These are phyloP conservation scores for Streptopelia turtur DNA, from an alignment of 2,797 vertebrate genomes.

Conservation along the genomic window DNA sequence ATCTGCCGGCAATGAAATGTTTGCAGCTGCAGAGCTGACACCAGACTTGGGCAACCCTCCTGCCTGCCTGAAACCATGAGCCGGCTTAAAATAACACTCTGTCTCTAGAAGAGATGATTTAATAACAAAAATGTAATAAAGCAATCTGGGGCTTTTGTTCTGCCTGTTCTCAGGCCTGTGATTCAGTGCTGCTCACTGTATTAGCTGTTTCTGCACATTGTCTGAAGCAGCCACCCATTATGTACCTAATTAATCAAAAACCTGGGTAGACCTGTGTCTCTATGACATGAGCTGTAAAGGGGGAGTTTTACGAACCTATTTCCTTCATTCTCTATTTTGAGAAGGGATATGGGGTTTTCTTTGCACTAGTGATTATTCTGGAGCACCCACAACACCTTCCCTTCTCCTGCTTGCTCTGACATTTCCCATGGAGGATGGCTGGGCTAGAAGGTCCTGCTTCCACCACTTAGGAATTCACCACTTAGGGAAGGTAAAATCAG, in stretches of 20 bases:
- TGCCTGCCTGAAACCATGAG: neutral
- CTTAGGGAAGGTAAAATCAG: neutral
- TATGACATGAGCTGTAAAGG: neutral
- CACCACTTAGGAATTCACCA: neutral
- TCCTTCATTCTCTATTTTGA: neutral
- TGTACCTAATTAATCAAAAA: constrained; percentile 15
- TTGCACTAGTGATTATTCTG: neutral
- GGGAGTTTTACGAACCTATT: neutral
- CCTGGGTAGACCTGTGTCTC: neutral
- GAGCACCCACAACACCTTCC: neutral
- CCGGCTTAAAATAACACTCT: neutral
- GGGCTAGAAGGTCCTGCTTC: neutral
- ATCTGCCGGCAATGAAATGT: neutral
- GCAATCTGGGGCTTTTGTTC: neutral
- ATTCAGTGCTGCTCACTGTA: neutral
- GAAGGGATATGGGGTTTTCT: neutral
- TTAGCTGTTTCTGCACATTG: constrained; percentile 7
- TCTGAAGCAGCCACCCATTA: constrained; percentile 12
- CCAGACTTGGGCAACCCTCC: neutral
- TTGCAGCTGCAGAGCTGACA: neutral
- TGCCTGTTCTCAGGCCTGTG: neutral
- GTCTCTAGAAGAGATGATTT: neutral
- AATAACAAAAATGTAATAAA: neutral
- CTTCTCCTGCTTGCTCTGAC: neutral
- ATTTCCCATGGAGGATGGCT: neutral